A percentile compares a stretch with the other conserved stretches of the same genome.
phyloP scores from a whole-genome alignment of 2,888 invertebrate genomes.

The Luperina testacea region DNA sequence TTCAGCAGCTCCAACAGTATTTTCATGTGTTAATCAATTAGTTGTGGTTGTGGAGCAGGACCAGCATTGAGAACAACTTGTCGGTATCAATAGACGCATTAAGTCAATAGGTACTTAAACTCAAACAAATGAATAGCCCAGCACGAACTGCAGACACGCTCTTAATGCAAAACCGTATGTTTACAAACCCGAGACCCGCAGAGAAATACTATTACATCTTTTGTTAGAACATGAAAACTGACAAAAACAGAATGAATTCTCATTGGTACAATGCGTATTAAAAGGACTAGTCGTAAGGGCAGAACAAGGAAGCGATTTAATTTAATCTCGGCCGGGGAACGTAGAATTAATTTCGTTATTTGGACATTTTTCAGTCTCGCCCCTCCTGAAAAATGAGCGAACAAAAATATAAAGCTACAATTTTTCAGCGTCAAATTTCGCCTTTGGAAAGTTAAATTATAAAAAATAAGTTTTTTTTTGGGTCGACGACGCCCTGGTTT shows the following conservation, averaged over 20 bases:
- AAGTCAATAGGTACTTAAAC: background rate
- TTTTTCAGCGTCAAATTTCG: slow-evolving; percentile 67
- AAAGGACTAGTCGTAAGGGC: slow-evolving; percentile 67
- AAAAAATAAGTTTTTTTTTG: slow-evolving; percentile 54
- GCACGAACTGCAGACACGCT: background rate
- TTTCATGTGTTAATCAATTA: too few species aligned
- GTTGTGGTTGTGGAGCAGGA: too few species aligned
- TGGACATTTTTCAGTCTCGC: slow-evolving; percentile 70
- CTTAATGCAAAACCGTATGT: slow-evolving; percentile 36
- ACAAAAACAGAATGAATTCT: slow-evolving; percentile 73
- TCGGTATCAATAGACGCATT: background rate
- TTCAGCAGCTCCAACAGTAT: too few species aligned
- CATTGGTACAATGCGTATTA: slow-evolving; percentile 72
- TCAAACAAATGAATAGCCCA: background rate
- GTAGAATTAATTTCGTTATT: slow-evolving; percentile 78
- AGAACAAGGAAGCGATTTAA: slow-evolving; percentile 76
- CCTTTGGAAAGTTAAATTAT: slow-evolving; percentile 65
- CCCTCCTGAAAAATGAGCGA: slow-evolving; percentile 65
- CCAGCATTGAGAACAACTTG: background rate
- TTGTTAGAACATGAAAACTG: slow-evolving; percentile 74
- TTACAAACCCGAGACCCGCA: slow-evolving; percentile 53
- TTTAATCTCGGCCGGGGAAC: slow-evolving; percentile 76
- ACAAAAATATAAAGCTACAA: slow-evolving; percentile 69
- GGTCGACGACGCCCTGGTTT: slow-evolving; percentile 30
- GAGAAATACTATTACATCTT: slow-evolving; percentile 72